These are phyloP conservation scores for Spodoptera litura DNA, from an alignment of 1,140 invertebrate genomes.

Conservation along the genomic window DNA sequence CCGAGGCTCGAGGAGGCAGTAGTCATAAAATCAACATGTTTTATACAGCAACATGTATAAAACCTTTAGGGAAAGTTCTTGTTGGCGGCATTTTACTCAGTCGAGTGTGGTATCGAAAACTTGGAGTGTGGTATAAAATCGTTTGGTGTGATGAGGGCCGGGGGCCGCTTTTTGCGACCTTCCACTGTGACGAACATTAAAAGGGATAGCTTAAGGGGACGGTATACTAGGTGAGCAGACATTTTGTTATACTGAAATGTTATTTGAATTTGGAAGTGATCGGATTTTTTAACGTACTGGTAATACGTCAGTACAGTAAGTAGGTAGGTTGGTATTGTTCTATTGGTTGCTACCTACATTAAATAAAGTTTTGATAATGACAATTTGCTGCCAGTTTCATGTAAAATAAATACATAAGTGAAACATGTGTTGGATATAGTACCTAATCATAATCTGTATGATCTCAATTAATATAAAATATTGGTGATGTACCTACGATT, in stretches of 20 bases:
- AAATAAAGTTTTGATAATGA: no score
- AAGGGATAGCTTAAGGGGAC: conserved; percentile 32
- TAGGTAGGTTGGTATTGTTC: no score
- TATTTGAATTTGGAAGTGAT: neutral
- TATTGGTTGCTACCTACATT: no score
- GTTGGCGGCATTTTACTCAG: neutral
- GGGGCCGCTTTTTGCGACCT: conserved; percentile 29
- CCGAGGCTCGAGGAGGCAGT: neutral
- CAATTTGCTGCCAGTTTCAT: no score
- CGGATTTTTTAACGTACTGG: neutral
- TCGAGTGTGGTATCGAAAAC: conserved; percentile 19
- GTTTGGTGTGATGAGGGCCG: conserved; percentile 36
- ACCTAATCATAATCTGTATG: no score
- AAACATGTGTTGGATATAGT: no score
- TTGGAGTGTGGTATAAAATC: conserved; percentile 16
- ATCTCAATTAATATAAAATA: no score
- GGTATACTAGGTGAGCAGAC: neutral
- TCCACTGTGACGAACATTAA: conserved; percentile 41
- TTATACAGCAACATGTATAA: neutral
- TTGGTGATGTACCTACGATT: no score
- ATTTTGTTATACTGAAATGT: neutral
- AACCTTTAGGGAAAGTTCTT: neutral
- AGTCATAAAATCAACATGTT: neutral
- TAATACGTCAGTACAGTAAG: no score
- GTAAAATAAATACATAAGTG: no score